These are phyloP conservation scores for Poeciliopsis gracilis DNA, from an alignment of 2,797 vertebrate species.

Conservation along the genomic window DNA sequence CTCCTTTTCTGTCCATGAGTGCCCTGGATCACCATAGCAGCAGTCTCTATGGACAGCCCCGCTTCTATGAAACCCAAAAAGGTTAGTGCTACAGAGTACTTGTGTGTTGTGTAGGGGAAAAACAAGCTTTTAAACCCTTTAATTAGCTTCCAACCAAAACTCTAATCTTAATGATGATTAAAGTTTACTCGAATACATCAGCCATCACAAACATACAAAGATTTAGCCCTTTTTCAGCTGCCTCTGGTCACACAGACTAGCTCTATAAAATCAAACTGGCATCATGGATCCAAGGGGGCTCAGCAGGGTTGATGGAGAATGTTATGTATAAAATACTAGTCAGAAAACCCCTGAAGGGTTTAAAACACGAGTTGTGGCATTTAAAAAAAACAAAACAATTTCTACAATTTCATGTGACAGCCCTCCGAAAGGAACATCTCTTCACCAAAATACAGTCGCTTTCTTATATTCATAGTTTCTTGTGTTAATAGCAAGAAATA, in stretches of 20 bases:
- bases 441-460: not conserved
- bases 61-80: conserved; percentile 98
- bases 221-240: not conserved
- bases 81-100: conserved; percentile 75
- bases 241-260: not conserved
- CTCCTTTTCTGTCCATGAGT: conserved; percentile 98
- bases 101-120: conserved; percentile 12
- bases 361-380: not conserved
- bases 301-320: not conserved
- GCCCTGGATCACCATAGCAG: conserved; percentile 98
- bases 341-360: not conserved
- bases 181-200: not conserved
- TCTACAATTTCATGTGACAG: not conserved
- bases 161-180: not conserved
- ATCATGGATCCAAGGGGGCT: not conserved
- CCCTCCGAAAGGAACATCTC: not conserved
- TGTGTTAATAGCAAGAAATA: not conserved
- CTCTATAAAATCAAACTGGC: not conserved
- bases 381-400: not conserved
- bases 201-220: not conserved
- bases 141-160: conserved; percentile 40
- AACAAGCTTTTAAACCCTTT: conserved; percentile 40
- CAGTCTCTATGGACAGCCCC: conserved; percentile 94
- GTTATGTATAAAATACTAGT: not conserved
- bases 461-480: not conserved